Base-by-base conservation (phyloP, 2,113 vertebrate genomes). In the Zosterops borbonicus region DNA sequence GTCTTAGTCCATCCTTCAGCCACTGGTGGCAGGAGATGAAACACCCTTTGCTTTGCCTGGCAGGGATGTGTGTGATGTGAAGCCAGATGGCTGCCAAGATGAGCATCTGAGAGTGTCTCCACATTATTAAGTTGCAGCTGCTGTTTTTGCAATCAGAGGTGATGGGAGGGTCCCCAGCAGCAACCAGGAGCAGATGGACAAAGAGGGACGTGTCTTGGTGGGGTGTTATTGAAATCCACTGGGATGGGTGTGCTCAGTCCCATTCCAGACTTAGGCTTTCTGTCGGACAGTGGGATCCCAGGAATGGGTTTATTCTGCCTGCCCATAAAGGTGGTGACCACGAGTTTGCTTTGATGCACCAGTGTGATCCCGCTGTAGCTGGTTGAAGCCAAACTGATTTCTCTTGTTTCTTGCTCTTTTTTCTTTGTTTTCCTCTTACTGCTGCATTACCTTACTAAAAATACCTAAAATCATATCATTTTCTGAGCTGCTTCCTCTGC, bases 371-470 rank as follows among this genome's bases (percentile, higher is more conserved):
- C 5, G 0, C 9, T 67, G 27, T 35, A 31, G 22, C 49, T 80
- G 41, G 4, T 4, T 88, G 71, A 77, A 94, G 39, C 60, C 46
- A 46, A 91, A 60, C 12, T 59, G 17, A 78, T 94, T 93, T 74
- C 42, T 7, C 1, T 67, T 75, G 35, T 59, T 96, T 83, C 76
- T 88, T 78, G 42, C 39, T 90, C 25, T 87, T 84, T 50, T 49
- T 82, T 47, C 23, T 79, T 77, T 95, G 88, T 86, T 96, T 96
- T 80, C 42, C 25, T 85, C 76, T 83, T 64, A 39, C 56, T 92
- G 79, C 73, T 90, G 76, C 83, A 70, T 83, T 90, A 64, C n/a
- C 29, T 91, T 91, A 71, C 91, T 95, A 92, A 94, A 95, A 96
- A 95, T 93, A 81, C 56, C 76, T 81, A 78, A 93, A 90, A 28